A percentile compares a stretch with the other conserved stretches of the same genome.
phyloP scores from a whole-genome alignment of 2,113 vertebrate species.

The Otis tarda region DNA sequence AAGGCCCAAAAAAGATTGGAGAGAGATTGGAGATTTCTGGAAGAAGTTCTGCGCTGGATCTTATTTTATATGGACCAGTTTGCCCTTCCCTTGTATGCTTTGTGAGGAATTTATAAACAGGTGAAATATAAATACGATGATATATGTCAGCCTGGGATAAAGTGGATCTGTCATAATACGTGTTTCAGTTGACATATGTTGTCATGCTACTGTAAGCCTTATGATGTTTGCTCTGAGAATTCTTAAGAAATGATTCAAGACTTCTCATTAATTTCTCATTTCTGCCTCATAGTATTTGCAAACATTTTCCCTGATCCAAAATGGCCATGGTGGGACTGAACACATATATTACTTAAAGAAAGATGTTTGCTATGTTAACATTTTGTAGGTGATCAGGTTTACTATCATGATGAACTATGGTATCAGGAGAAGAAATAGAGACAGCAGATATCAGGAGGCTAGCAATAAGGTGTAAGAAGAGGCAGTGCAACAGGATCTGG shows the following conservation, averaged over 20 bases:
- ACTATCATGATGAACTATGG: neutral
- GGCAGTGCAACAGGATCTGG: neutral
- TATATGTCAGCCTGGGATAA: neutral
- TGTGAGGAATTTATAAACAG: neutral
- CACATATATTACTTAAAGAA: neutral
- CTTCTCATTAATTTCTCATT: neutral
- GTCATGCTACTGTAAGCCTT: neutral
- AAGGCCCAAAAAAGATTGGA: neutral
- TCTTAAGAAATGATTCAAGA: neutral
- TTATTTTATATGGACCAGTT: neutral
- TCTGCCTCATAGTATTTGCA: neutral
- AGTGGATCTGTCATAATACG: neutral
- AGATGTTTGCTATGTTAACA: neutral
- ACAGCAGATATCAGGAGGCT: neutral
- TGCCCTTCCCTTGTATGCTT: neutral
- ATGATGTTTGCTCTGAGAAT: neutral
- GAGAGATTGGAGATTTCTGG: neutral
- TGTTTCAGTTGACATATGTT: neutral
- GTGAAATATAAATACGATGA: neutral
- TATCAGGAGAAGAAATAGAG: neutral
- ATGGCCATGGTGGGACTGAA: neutral
- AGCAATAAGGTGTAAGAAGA: neutral
- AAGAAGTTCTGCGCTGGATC: neutral
- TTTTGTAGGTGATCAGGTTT: neutral
- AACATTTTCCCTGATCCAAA: neutral